These are phyloP conservation scores for Noctua fimbriata DNA, from an alignment of 2,888 invertebrate species.

Conservation along the genomic window DNA sequence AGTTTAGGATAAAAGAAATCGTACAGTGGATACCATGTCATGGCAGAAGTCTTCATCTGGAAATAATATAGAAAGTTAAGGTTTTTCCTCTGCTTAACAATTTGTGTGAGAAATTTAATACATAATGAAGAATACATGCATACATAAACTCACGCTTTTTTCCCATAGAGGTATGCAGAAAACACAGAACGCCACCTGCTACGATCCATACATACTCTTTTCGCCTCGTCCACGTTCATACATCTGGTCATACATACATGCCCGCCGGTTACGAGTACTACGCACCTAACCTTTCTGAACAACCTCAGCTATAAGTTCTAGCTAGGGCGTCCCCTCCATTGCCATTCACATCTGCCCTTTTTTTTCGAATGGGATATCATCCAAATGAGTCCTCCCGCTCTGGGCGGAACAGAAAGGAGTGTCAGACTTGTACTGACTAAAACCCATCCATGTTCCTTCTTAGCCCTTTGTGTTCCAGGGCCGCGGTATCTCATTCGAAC, in stretches of 20 bases:
- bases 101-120: not conserved
- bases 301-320: not conserved
- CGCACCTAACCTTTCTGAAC: not conserved
- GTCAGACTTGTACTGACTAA: too few species aligned
- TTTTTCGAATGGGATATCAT: too few species aligned
- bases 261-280: not conserved
- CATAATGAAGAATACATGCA: not conserved
- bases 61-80: constrained; percentile 40
- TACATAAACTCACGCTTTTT: not conserved
- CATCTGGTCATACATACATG: not conserved
- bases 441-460: too few species aligned
- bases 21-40: constrained; percentile 76
- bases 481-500: too few species aligned
- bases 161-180: not conserved
- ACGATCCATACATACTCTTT: not conserved
- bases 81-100: not conserved
- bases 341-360: too few species aligned
- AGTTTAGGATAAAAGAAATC: constrained; percentile 63
- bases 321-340: too few species aligned
- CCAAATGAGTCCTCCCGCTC: too few species aligned
- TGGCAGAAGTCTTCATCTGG: constrained; percentile 73
- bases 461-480: too few species aligned
- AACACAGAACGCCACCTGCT: not conserved
- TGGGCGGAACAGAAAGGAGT: too few species aligned
- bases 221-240: not conserved